Evolutionary conservation across 1,140 invertebrate genomes (phyloP).

Genomic region (Brachionus sp.): DNA sequence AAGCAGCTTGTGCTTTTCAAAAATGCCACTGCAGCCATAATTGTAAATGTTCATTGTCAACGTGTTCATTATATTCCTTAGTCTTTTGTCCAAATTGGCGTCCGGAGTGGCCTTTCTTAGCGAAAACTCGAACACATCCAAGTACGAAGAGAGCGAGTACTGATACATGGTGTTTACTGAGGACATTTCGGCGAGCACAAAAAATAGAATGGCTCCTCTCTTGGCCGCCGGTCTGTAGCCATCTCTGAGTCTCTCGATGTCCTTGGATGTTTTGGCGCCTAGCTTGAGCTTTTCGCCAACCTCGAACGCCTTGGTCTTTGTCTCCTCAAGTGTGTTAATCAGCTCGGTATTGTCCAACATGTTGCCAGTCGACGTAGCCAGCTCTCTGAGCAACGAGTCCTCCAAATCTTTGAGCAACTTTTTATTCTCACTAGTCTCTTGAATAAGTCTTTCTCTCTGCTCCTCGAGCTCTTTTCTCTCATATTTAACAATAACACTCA

Average conservation of each 20-base stretch:
- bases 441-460: slow-evolving; percentile 69
- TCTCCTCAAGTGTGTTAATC: slow-evolving; percentile 78
- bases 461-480: slow-evolving; percentile 65
- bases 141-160: slow-evolving; percentile 73
- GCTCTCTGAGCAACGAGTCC: slow-evolving; percentile 73
- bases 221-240: slow-evolving; percentile 76
- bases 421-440: slow-evolving; percentile 80
- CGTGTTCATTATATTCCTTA: slow-evolving; percentile 75
- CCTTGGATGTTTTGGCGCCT: slow-evolving; percentile 68
- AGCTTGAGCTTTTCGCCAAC: slow-evolving; percentile 56
- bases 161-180: slow-evolving; percentile 83
- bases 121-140: slow-evolving; percentile 75
- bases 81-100: slow-evolving; percentile 67
- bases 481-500: slow-evolving; percentile 77
- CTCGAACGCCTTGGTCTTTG: slow-evolving; percentile 75
- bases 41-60: slow-evolving; percentile 80
- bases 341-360: slow-evolving; percentile 84
- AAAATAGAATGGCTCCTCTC: slow-evolving; percentile 80
- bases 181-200: slow-evolving; percentile 79
- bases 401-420: slow-evolving; percentile 74
- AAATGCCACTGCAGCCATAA: slow-evolving; percentile 84
- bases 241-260: slow-evolving; percentile 76
- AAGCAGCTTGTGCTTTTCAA: slow-evolving; percentile 81
- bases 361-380: slow-evolving; percentile 77
- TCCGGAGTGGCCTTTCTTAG: slow-evolving; percentile 74